phyloP scores from a whole-genome alignment of 2,113 vertebrate genomes.

The Mirounga angustirostris region DNA sequence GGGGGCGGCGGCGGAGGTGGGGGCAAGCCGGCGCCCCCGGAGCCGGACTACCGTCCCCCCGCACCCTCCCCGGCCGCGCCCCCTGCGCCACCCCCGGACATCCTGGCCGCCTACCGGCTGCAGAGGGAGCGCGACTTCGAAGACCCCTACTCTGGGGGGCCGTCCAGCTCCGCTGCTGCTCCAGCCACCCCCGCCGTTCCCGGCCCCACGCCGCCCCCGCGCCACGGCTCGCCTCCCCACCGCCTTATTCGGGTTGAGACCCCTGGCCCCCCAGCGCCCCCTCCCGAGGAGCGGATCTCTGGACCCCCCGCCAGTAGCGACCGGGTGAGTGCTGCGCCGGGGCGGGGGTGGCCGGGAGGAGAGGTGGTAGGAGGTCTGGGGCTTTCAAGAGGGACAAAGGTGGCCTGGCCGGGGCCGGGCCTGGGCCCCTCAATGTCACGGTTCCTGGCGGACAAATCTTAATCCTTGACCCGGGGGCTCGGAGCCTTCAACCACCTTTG shows the following conservation, averaged over 20 bases:
- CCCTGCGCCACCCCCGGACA: conserved; percentile 93
- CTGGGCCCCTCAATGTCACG: conserved; percentile 26
- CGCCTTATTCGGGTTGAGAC: conserved; percentile 96
- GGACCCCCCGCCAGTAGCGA: conserved; percentile 70
- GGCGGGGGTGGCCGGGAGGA: not conserved
- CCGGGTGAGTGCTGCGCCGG: conserved; percentile 72
- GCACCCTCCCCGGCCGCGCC: conserved; percentile 86
- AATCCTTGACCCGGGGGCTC: conserved; percentile 42
- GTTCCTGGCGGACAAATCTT: not conserved
- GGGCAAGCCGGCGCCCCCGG: conserved; percentile 94
- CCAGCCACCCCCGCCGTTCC: conserved; percentile 83
- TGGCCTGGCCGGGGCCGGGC: conserved; percentile 47
- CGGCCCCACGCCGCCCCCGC: conserved; percentile 89
- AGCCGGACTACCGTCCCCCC: conserved; percentile 92
- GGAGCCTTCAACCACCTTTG: conserved; percentile 70
- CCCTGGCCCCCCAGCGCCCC: conserved; percentile 87
- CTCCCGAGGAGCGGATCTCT: conserved; percentile 81
- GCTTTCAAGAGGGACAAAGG: conserved; percentile 76
- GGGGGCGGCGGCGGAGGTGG: conserved; percentile 72
- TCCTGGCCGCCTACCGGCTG: conserved; percentile 95
- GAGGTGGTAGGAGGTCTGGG: conserved; percentile 58
- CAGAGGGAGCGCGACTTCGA: conserved; percentile 97
- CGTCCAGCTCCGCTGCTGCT: conserved; percentile 78
- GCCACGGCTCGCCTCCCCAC: conserved; percentile 95
- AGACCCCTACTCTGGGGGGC: conserved; percentile 93